Percentiles rank a stretch among this genome's conserved stretches.
These are phyloP conservation scores for Turnix velox DNA, from an alignment of 2,113 vertebrate species.

Conservation along the genomic window DNA sequence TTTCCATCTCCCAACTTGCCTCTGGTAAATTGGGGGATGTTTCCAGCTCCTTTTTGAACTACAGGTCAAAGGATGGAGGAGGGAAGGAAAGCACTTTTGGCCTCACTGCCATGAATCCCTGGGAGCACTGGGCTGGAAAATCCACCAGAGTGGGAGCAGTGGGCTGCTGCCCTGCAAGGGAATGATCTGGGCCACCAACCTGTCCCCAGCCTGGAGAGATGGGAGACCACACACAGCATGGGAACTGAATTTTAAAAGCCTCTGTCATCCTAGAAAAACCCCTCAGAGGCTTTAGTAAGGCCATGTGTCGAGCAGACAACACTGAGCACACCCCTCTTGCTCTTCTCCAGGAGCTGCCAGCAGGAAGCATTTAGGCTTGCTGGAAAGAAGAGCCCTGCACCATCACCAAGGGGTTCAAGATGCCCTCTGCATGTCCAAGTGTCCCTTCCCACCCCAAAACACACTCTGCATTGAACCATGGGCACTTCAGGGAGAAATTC, in stretches of 20 bases:
- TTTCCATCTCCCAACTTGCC: background rate
- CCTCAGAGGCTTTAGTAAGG: accelerated
- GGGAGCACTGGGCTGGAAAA: accelerated
- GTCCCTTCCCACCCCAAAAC: background rate
- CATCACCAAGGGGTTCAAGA: background rate
- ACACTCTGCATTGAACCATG: background rate
- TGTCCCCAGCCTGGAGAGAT: background rate
- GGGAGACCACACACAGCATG: accelerated
- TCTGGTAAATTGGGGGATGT: background rate
- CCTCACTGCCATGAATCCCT: background rate
- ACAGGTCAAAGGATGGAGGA: accelerated
- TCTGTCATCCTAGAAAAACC: background rate
- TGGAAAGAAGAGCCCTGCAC: accelerated
- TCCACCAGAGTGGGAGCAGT: accelerated
- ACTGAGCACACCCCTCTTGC: background rate
- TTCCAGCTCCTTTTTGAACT: background rate
- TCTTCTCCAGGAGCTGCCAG: background rate
- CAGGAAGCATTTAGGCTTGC: accelerated
- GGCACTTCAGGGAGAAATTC: background rate
- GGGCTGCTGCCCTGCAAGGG: background rate
- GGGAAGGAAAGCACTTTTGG: background rate
- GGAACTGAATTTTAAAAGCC: background rate
- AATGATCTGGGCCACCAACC: background rate
- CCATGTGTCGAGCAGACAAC: accelerated
- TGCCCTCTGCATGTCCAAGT: background rate